A percentile compares a stretch with the other conserved stretches of the same genome.
These are phyloP conservation scores for Cervus canadensis DNA, from an alignment of 2,113 vertebrate genomes.

Conservation along the genomic window DNA sequence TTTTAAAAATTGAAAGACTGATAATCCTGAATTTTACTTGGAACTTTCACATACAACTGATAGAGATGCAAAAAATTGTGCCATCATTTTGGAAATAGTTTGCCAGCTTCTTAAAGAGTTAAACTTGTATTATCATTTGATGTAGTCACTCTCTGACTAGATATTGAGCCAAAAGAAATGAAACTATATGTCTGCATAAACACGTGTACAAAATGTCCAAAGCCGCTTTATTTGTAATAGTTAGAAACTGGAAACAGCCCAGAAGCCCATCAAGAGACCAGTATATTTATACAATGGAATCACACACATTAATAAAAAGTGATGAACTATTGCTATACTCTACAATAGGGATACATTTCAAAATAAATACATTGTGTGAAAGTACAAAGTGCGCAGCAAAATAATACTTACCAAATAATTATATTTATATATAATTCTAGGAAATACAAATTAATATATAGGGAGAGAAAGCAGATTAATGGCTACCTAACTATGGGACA, in stretches of 20 bases:
- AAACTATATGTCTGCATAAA: neutral
- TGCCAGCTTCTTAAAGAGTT: neutral
- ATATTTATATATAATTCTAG: neutral
- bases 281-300: neutral
- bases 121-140: neutral
- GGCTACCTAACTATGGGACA: neutral
- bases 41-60: rapidly evolving
- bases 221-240: neutral
- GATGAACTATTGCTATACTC: neutral
- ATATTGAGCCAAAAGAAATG: neutral
- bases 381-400: neutral
- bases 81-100: neutral
- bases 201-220: neutral
- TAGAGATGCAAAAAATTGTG: neutral
- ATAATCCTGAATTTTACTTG: neutral
- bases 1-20: neutral
- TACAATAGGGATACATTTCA: neutral
- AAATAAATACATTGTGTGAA: neutral
- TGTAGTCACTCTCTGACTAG: neutral
- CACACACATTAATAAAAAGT: neutral
- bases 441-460: neutral
- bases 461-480: neutral
- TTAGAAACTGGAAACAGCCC: neutral
- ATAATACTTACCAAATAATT: neutral
- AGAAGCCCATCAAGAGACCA: neutral